Base-by-base conservation (phyloP, 2,888 invertebrate genomes). In the Sesia apiformis region DNA sequence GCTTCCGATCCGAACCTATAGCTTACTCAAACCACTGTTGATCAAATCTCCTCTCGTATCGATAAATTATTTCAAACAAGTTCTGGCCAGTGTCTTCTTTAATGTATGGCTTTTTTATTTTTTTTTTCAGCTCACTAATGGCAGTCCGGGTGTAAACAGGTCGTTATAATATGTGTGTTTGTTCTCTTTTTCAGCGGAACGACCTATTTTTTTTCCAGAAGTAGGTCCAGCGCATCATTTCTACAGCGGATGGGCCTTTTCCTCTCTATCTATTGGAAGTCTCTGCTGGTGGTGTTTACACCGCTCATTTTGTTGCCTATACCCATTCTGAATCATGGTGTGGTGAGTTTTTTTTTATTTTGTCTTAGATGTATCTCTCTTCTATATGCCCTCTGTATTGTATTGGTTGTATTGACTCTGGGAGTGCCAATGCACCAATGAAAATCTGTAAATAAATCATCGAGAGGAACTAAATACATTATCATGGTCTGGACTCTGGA, bases 211-310 rank as follows among this genome's bases (percentile, higher is more conserved):
- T 88, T 88, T 70, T 81, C 84, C 56, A 81, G 75, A 63, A 71
- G 71, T 58, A 77, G 81, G 42, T 74, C 84, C 0, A 78, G 73
- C 53, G 85, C 89, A 1, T 71, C 89, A 40, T 38, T 82, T 60
- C 62, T 76, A 55, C 86, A 85, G 58, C 67, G 89, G 59, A 57
- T 88, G 41, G 69, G 67, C 4, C 63, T 90, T 43, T 93, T 93
- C 70, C 64, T 93, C 4, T 76, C 85, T 42, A 90, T 94, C 58
- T 95, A 95, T 72, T 96, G 96, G 96, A 93, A 92, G 70, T 92
- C 94, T 3, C 65, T 95, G 0, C 88, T 95, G 55, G 91, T 95
- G 40, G 85, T 95, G 39, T 55, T 94, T 39, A 93, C 93, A 65
- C 96, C 96, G 0, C 62, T 96, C 4, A 55, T 93, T 6, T 83